phyloP scores from a whole-genome alignment of 2,113 vertebrate genomes.

The Prinia subflava region DNA sequence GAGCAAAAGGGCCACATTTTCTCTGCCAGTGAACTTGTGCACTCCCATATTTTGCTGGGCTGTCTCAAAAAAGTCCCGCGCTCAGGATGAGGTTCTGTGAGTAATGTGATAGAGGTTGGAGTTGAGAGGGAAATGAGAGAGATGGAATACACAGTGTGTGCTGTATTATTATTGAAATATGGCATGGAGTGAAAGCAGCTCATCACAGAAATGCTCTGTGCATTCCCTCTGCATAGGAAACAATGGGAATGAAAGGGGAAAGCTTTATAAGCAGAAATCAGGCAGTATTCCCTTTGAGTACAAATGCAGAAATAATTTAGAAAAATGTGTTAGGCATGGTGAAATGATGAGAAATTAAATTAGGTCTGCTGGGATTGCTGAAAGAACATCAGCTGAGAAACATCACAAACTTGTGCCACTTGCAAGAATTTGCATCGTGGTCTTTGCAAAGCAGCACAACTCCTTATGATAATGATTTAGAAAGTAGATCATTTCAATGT shows the following conservation, averaged over 20 bases:
- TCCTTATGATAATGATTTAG: neutral
- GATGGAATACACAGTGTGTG: neutral
- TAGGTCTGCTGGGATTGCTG: conserved; percentile 25
- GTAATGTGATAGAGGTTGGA: neutral
- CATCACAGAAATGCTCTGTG: neutral
- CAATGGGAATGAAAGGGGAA: conserved; percentile 9
- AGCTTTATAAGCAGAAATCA: conserved; percentile 41
- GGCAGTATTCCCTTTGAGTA: neutral
- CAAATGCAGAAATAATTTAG: conserved; percentile 33
- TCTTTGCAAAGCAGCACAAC: conserved; percentile 38
- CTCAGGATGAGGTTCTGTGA: neutral
- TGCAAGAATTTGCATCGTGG: conserved; percentile 18
- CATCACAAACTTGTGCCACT: conserved; percentile 9
- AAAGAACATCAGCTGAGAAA: conserved; percentile 53
- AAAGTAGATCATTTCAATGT: neutral
- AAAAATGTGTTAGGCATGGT: conserved; percentile 31
- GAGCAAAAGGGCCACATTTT: neutral
- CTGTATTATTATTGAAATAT: neutral
- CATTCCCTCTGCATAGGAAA: neutral
- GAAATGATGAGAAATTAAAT: conserved; percentile 55
- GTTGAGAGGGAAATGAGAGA: neutral
- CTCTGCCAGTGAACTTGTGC: neutral
- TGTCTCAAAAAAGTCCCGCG: neutral
- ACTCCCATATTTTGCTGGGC: neutral
- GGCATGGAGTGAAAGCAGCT: neutral